phyloP scores from a whole-genome alignment of 1,140 invertebrate genomes.

The Bursaphelenchus mucronatus region DNA sequence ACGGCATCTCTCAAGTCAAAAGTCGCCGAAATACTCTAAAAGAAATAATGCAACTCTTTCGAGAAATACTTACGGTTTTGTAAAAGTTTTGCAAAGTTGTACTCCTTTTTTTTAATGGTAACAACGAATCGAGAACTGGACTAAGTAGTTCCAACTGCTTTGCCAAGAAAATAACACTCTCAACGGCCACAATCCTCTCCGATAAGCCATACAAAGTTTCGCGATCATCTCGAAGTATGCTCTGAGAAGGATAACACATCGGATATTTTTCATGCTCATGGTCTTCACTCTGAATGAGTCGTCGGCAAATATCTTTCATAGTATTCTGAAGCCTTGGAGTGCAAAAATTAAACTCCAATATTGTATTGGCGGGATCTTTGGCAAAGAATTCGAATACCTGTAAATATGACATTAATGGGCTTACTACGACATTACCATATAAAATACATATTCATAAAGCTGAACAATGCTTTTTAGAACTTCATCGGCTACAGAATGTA shows the following conservation, averaged over 20 bases:
- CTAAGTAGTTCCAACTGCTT: conserved; percentile 78
- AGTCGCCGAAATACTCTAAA: conserved; percentile 62
- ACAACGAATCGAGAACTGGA: conserved; percentile 70
- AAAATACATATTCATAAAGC: conserved; percentile 82
- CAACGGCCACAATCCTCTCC: conserved; percentile 81
- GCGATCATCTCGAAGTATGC: conserved; percentile 70
- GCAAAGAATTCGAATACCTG: conserved; percentile 36
- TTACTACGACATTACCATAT: conserved; percentile 6
- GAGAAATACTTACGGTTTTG: conserved; percentile 34
- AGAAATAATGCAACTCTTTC: conserved; percentile 12
- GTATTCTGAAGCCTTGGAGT: conserved; percentile 18
- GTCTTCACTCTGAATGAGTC: not conserved
- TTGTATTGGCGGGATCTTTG: conserved; percentile 5
- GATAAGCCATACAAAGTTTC: conserved; percentile 75
- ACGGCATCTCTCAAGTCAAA: conserved; percentile 75
- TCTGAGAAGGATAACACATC: conserved; percentile 66
- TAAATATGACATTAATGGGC: conserved; percentile 15
- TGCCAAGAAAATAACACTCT: conserved; percentile 83
- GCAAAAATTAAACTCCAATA: conserved; percentile 15
- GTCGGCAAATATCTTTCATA: conserved; percentile 6
- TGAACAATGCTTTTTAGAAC: conserved; percentile 84
- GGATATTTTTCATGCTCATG: not conserved
- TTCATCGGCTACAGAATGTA: conserved; percentile 84
- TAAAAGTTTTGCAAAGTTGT: conserved; percentile 61
- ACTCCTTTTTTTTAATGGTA: conserved; percentile 51